Evolutionary conservation across 1,140 invertebrate species (phyloP).

Genomic region (Leptonema lineaticorne): DNA sequence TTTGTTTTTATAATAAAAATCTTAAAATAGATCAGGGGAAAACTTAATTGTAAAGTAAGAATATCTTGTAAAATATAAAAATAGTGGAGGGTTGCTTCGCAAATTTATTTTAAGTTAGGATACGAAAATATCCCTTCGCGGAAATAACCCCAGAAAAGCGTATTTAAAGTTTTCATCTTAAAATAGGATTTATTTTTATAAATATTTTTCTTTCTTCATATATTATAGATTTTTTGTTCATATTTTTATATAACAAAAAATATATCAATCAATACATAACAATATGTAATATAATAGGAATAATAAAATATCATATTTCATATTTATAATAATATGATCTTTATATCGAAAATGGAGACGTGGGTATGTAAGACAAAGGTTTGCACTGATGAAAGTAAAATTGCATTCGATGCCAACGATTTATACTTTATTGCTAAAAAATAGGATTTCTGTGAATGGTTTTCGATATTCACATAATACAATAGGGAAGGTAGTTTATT

Average conservation of each 20-base stretch:
- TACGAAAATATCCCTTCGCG: neutral
- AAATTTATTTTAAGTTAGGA: neutral
- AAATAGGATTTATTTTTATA: too few relatives aligned
- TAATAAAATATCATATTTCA: conserved; percentile 31
- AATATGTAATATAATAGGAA: too few relatives aligned
- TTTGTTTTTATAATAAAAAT: too few relatives aligned
- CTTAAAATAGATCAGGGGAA: too few relatives aligned
- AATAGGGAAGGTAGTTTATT: conserved; percentile 34
- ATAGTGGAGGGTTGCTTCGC: neutral
- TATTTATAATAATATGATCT: conserved; percentile 10
- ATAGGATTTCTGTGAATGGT: conserved; percentile 36
- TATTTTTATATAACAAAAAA: too few relatives aligned
- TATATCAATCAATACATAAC: neutral
- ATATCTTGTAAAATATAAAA: neutral
- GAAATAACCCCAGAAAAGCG: neutral
- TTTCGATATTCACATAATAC: conserved; percentile 34
- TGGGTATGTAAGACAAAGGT: neutral
- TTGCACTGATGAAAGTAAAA: conserved; percentile 29
- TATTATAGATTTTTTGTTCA: too few relatives aligned
- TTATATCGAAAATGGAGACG: conserved; percentile 1
- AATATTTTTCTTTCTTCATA: too few relatives aligned
- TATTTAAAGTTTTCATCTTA: too few relatives aligned
- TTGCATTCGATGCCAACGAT: conserved; percentile 35
- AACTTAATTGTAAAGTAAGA: too few relatives aligned
- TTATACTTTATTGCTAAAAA: conserved; percentile 30